Evolutionary conservation across 2,888 invertebrate genomes (phyloP), one percentile per base, ranked within the genome.

Genomic region (Nebria salina): DNA sequence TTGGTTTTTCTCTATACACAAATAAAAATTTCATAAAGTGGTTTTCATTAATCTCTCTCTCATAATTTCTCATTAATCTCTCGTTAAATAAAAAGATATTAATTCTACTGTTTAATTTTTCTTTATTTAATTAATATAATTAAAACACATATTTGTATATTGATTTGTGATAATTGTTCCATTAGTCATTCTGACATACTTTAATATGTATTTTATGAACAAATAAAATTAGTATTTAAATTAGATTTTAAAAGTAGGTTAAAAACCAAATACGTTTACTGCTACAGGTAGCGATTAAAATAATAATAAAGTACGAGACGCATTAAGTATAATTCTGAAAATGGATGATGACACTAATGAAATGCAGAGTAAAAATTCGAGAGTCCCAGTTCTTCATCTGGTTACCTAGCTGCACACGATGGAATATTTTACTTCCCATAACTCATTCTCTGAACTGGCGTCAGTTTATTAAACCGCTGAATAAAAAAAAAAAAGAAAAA

Each of bases 361-460:
- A 77, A 77, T 77, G 72, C 77, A 41, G 72, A 77, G 64, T 72
- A 72, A 77, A 77, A 77, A 72, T 72, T 77, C 66, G 66, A 54
- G 54, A 54, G 54, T 54, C 54, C 11, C 54, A 54, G 54, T 54
- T 54, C 54, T 7, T 54, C 54, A 54, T 54, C 13, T 54, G 8
- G 54, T 54, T 54, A 54, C 54, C 43, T 54, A 54, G 65, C 66
- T 54, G 15, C 20, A 66, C 75, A 65, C 76, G 76, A 65, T 68
- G 42, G 77, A 77, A 77, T 77, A 77, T 77, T 77, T 77, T 54
- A 72, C 72, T 34, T 76, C 76, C 66, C 72, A 77, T 77, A 77
- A 77, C 77, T 77, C 77, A 77, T 77, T 77, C 72, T 15, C 65
- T 65, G 64, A 26, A 66, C 76, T 65, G 34, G 76, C 77, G 72